Percentiles rank a stretch among this genome's conserved stretches.
phyloP scores from a whole-genome alignment of 37 sponge, comb jelly and placozoan species.

The Oopsacas minuta region DNA sequence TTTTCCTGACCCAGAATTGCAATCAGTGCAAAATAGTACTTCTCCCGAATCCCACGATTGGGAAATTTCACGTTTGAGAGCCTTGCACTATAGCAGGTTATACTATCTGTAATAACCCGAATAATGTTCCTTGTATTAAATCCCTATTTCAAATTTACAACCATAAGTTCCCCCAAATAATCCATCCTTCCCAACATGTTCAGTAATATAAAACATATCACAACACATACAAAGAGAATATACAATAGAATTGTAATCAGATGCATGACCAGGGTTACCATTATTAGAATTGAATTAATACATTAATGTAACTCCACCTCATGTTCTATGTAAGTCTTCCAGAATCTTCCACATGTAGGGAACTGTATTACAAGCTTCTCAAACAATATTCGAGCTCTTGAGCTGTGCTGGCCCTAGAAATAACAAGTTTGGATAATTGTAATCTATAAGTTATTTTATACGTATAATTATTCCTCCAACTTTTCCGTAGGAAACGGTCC shows the following conservation, averaged over 20 bases:
- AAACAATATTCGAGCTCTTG: conserved; percentile 53
- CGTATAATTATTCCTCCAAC: too few relatives aligned
- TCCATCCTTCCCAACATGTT: too few relatives aligned
- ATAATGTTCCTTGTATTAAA: neutral
- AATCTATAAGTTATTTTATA: too few relatives aligned
- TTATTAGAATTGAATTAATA: conserved; percentile 21
- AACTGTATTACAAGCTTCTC: conserved; percentile 76
- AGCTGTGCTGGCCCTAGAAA: conserved; percentile 18
- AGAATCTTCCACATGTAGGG: conserved; percentile 84
- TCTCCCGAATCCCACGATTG: too few relatives aligned
- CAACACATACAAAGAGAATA: neutral
- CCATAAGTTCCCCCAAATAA: too few relatives aligned
- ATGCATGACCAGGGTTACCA: conserved; percentile 16
- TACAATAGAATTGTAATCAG: neutral
- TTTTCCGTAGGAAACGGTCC: too few relatives aligned
- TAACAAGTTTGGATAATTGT: neutral
- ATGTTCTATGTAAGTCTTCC: conserved; percentile 92
- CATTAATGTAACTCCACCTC: conserved; percentile 50
- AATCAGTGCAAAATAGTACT: too few relatives aligned
- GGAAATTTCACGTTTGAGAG: too few relatives aligned
- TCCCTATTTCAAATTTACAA: too few relatives aligned
- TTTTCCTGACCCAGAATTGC: too few relatives aligned
- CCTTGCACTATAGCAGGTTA: too few relatives aligned
- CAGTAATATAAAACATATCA: neutral
- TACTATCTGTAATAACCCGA: too few relatives aligned